phyloP scores from a whole-genome alignment of 2,113 vertebrate genomes.

The Scophthalmus maximus region DNA sequence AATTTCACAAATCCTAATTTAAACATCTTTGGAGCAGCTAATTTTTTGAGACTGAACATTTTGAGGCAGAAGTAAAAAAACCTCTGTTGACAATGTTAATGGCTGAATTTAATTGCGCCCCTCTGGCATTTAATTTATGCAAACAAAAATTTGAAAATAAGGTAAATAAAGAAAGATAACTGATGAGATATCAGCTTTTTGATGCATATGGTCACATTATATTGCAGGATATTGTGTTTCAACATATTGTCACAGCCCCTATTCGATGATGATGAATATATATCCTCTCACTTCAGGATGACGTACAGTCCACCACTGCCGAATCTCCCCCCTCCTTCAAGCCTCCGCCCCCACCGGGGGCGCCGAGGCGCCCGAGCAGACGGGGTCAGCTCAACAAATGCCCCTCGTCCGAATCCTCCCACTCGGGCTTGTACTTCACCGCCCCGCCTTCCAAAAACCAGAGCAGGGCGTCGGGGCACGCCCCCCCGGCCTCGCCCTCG shows the following conservation, averaged over 20 bases:
- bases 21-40: too few relatives aligned
- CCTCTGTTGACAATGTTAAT: too few relatives aligned
- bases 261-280: conserved; percentile 62
- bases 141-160: not conserved
- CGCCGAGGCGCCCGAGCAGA: conserved; percentile 68
- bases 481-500: conserved; percentile 37
- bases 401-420: conserved; percentile 87
- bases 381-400: conserved; percentile 80
- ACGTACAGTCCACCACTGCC: conserved; percentile 83
- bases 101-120: too few relatives aligned
- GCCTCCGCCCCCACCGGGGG: conserved; percentile 84
- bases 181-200: not conserved
- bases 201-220: not conserved
- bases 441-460: conserved; percentile 77
- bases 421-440: conserved; percentile 89
- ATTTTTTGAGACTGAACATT: too few relatives aligned
- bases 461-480: conserved; percentile 60
- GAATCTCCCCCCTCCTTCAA: conserved; percentile 88
- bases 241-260: conserved; percentile 7
- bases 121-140: not conserved
- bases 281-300: conserved; percentile 88
- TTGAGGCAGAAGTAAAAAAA: too few relatives aligned
- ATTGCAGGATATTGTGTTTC: not conserved
- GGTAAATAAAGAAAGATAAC: too few relatives aligned
- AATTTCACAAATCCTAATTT: too few relatives aligned